Evolutionary conservation across 2,113 vertebrate genomes (phyloP), one percentile per base, ranked within the genome.

Genomic region (Rhynchopsitta pachyrhyncha): DNA sequence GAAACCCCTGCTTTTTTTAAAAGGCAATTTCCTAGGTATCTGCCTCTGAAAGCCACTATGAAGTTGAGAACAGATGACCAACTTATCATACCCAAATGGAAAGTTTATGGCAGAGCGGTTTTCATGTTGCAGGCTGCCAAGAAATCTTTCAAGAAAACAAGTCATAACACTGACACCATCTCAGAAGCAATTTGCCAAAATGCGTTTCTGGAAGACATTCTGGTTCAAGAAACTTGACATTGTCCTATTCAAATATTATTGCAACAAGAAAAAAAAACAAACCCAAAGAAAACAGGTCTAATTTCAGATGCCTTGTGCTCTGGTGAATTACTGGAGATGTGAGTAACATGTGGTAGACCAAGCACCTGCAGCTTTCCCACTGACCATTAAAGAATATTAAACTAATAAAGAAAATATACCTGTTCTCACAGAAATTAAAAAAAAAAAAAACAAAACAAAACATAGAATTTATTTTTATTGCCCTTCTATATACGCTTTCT

Each of bases 1-100:
- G 31, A 52, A 46, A 7, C 0, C 1, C 4, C 10, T 14, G 7
- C 6, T 22, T 23, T 52, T 33, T 75, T 22, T 3, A 10, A 44
- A 67, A 44, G 28, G n/a, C 14, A 47, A 7, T 4, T 71, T 68
- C 25, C 41, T 39, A 59, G 7, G 9, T 23, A 47, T 66, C 37
- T 74, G 47, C 9, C 42, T 88, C 35, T 33, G 47, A 81, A 70
- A 23, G 31, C 16, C 60, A 25, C 33, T 46, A 5, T 31, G 49
- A 68, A 44, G 11, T 5, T 60, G 31, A 60, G 31, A 64, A 23
- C 9, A 50, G 13, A 33, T 13, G 14, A 28, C 17, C 24, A 75
- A 3, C 5, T 23, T 44, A 16, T 41, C 35, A 33, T 33, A 57
- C 39, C 28, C 62, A 49, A 0, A 1, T 39, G 11, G 20, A 75